Percentiles rank a stretch among this genome's conserved stretches.
phyloP scores from a whole-genome alignment of 2,113 vertebrate species.

The Rhea americana region DNA sequence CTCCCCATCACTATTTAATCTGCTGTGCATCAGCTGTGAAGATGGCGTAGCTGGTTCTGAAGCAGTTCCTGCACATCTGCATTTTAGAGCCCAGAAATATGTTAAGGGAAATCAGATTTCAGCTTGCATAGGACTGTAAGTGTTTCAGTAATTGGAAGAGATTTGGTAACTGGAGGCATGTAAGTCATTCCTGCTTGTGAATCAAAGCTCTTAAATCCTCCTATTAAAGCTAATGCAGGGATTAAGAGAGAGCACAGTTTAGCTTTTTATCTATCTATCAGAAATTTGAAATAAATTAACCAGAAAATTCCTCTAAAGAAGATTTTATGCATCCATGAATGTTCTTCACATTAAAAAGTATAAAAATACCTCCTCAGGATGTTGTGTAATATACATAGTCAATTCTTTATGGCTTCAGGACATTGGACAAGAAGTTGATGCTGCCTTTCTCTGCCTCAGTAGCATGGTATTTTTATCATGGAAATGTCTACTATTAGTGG shows the following conservation, averaged over 20 bases:
- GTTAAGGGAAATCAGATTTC: slow-evolving; percentile 56
- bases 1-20: neutral
- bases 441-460: neutral
- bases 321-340: neutral
- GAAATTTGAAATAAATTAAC: slow-evolving; percentile 10
- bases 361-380: neutral
- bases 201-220: slow-evolving; percentile 17
- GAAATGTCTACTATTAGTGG: neutral
- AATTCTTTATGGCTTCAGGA: neutral
- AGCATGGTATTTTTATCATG: neutral
- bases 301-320: neutral
- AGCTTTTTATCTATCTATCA: slow-evolving; percentile 6
- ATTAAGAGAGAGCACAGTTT: neutral
- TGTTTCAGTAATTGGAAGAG: slow-evolving; percentile 22
- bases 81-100: slow-evolving; percentile 47
- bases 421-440: neutral
- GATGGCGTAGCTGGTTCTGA: neutral
- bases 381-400: neutral
- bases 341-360: neutral
- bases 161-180: slow-evolving; percentile 20
- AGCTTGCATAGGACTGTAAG: neutral
- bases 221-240: slow-evolving; percentile 19
- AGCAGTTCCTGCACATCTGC: slow-evolving; percentile 15
- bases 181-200: neutral
- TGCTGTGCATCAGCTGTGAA: neutral